Conservation (phyloP, 2,888 invertebrate species). For the Platerodrilus igneus region DNA sequence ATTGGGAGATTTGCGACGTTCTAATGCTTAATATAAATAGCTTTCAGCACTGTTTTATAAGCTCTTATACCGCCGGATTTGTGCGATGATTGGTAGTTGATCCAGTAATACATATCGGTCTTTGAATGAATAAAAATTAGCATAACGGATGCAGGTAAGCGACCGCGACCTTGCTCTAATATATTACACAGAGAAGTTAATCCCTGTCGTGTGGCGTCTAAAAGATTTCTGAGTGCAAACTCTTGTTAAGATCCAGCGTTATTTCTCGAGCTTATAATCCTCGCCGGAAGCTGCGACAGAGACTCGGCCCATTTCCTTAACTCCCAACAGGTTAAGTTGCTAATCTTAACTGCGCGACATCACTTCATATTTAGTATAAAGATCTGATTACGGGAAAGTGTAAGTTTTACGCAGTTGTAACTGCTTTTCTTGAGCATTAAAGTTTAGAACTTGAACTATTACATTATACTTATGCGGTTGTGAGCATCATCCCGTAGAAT, state of each 20-base stretch:
- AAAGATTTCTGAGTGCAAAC: conserved; percentile 31
- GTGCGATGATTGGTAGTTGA: no score
- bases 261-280: conserved; percentile 44
- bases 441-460: conserved; percentile 28
- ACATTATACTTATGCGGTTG: conserved; percentile 18
- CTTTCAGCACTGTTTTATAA: no score
- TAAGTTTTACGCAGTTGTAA: conserved; percentile 26
- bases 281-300: conserved; percentile 35
- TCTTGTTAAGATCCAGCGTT: conserved; percentile 35
- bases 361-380: conserved; percentile 30
- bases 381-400: conserved; percentile 33
- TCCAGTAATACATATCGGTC: no score
- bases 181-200: conserved; percentile 26
- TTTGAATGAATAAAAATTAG: no score
- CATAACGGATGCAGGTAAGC: conserved; percentile 24
- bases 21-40: no score
- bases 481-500: conserved; percentile 24
- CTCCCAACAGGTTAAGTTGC: conserved; percentile 35
- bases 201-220: conserved; percentile 21
- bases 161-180: conserved; percentile 25
- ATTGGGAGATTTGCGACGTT: no score
- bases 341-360: conserved; percentile 33
- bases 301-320: conserved; percentile 35
- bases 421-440: conserved; percentile 26
- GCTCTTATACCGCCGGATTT: no score